phyloP scores from a whole-genome alignment of 2,888 invertebrate species.

The Helicoverpa assulta region DNA sequence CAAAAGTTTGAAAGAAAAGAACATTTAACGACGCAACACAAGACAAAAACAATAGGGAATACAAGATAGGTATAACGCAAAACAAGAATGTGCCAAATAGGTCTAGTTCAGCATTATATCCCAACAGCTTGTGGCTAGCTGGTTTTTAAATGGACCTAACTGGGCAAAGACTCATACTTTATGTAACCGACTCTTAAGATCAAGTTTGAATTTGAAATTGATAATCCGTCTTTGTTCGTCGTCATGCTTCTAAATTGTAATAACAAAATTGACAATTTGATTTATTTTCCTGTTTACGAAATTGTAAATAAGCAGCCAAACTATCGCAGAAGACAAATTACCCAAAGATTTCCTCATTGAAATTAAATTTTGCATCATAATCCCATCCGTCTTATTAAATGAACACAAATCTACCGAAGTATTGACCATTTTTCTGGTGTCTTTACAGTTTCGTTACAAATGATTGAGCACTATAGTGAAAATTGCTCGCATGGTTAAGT shows the following conservation, averaged over 20 bases:
- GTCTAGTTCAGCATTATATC: no score
- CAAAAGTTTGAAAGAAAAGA: background rate
- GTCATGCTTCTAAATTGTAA: conserved; percentile 6
- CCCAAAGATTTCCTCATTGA: conserved; percentile 12
- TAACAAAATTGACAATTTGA: conserved; percentile 2
- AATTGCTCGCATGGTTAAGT: conserved; percentile 49
- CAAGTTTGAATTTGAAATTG: background rate
- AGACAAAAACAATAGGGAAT: no score
- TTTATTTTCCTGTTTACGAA: conserved; percentile 31
- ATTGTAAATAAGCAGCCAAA: background rate
- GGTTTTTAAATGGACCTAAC: no score
- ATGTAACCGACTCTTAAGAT: no score
- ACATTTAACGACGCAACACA: no score
- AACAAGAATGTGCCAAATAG: no score
- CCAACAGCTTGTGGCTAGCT: no score
- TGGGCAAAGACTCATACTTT: no score
- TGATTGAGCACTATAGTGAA: conserved; percentile 45
- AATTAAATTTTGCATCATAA: conserved; percentile 10
- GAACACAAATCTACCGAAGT: conserved; percentile 28
- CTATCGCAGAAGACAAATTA: conserved; percentile 18
- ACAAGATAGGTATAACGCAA: no score
- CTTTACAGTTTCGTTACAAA: conserved; percentile 36
- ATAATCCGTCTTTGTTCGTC: no score
- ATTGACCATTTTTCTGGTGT: conserved; percentile 29
- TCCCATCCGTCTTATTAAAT: conserved; percentile 5